Percentiles rank a stretch among this genome's conserved stretches.
Evolutionary conservation across 2,797 vertebrate species (phyloP).

Genomic region (Holocentrus rufus): DNA sequence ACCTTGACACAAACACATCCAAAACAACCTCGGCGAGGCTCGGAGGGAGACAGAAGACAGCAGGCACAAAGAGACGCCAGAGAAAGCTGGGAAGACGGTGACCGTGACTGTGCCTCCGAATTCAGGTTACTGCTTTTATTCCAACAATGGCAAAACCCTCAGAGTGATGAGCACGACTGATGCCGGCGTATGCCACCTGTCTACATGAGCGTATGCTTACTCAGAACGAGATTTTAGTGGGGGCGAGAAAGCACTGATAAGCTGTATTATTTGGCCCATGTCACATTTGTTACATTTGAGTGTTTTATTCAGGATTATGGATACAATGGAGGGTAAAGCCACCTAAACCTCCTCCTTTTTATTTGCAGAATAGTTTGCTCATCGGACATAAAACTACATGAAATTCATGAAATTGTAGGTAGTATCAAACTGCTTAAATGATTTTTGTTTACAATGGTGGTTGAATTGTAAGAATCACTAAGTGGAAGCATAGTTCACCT

Average conservation of each 20-base stretch:
- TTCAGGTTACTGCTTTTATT: slow-evolving; percentile 47
- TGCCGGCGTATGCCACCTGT: slow-evolving; percentile 13
- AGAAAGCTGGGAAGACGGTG: slow-evolving; percentile 30
- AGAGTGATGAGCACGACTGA: slow-evolving; percentile 21
- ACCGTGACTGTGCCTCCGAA: slow-evolving; percentile 40
- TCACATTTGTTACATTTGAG: background rate
- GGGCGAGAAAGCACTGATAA: slow-evolving; percentile 28
- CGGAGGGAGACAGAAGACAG: background rate
- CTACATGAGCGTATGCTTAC: slow-evolving; percentile 10
- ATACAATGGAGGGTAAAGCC: slow-evolving; percentile 10
- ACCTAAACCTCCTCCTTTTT: background rate
- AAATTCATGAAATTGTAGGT: slow-evolving; percentile 5
- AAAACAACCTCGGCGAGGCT: slow-evolving; percentile 34
- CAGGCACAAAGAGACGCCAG: slow-evolving; percentile 4
- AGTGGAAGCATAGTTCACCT: too few species aligned
- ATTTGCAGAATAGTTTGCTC: background rate
- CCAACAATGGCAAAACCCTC: background rate
- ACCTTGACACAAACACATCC: slow-evolving; percentile 55
- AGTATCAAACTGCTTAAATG: slow-evolving; percentile 1
- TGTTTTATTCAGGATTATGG: slow-evolving; percentile 37
- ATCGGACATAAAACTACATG: slow-evolving; percentile 30
- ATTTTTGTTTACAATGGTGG: background rate
- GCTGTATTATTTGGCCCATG: slow-evolving; percentile 16
- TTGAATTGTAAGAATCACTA: too few species aligned
- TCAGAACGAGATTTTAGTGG: slow-evolving; percentile 36